phyloP scores from a whole-genome alignment of 2,797 vertebrate species.

The Bryconaethiops microstoma region DNA sequence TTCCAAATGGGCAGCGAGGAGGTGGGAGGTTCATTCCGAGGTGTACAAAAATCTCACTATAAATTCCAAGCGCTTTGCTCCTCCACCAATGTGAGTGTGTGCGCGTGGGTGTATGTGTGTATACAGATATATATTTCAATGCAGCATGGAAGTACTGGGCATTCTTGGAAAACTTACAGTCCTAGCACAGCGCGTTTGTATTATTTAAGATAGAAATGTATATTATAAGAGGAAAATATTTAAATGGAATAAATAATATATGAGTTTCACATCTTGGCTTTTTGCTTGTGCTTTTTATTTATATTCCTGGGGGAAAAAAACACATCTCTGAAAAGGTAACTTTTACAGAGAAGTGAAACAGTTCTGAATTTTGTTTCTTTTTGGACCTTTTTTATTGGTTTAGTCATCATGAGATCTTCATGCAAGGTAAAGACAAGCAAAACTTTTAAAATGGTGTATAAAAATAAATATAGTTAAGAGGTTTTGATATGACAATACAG shows the following conservation, averaged over 20 bases:
- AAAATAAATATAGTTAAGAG: too few species aligned
- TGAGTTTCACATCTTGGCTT: conserved; percentile 71
- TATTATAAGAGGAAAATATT: conserved; percentile 84
- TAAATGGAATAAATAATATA: conserved; percentile 91
- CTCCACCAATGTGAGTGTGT: conserved; percentile 57
- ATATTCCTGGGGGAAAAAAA: background rate
- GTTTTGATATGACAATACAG: too few species aligned
- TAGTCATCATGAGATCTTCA: too few species aligned
- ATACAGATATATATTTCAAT: conserved; percentile 73
- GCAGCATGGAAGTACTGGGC: conserved; percentile 79
- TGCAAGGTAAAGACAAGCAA: too few species aligned
- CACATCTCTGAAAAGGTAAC: too few species aligned
- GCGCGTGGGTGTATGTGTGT: conserved; percentile 45
- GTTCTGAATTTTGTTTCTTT: too few species aligned
- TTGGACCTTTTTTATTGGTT: too few species aligned
- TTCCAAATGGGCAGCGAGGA: conserved; percentile 66
- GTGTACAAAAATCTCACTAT: conserved; percentile 67
- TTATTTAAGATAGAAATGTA: conserved; percentile 84
- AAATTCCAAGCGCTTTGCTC: conserved; percentile 66
- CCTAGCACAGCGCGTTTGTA: conserved; percentile 85
- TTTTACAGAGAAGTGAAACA: too few species aligned
- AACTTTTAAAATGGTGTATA: too few species aligned
- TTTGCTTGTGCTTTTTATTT: conserved; percentile 48
- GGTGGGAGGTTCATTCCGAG: conserved; percentile 65
- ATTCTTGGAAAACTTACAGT: conserved; percentile 78